Base-by-base conservation (phyloP, 2,888 invertebrate genomes). In the Desoria tigrina region DNA sequence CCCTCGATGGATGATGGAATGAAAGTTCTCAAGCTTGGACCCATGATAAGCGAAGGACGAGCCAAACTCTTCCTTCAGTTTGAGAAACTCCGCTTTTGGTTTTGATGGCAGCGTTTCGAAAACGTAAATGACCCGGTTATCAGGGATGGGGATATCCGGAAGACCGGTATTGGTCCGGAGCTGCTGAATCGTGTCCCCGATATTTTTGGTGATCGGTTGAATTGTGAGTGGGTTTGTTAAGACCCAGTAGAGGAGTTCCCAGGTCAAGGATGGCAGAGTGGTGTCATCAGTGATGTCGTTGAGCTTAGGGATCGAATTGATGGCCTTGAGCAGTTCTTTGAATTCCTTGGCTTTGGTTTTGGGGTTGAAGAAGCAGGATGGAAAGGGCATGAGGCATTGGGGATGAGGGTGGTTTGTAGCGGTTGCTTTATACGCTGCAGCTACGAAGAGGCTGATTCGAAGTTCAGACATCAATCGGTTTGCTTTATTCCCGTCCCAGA, bases 11-110 rank as follows among this genome's bases (percentile, higher is more conserved):
- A 90, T 79, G 73, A 91, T 89, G 0, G 90, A 89, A 81, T 90
- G 88, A 78, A 92, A 90, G 78, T 90, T 89, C 79, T 90, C 90
- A 69, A 91, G 81, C 64, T 88, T 84, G 78, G 89, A 91, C 37
- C 92, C 92, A 79, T 92, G 91, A 78, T 87, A 92, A 1, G 90
- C 91, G 78, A 84, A 85, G 77, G 88, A 84, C 0, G 86, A 82
- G 61, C 81, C 83, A 77, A 84, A 83, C 63, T 83, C 82, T 76
- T 83, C 49, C 18, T 49, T 49, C 18, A 7, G n/a, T 9, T 11
- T 21, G 9, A n/a, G n/a, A n/a, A 49, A 49, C 7, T 18, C 21
- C 11, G 9, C 21, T 49, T 49, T 49, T 11, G 49, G 49, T n/a
- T n/a, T 18, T 11, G 49, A 49, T 18, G 49, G 49, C 11, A 21